Evolutionary conservation across 1,140 invertebrate species (phyloP), one percentile per base, ranked within the genome.

Genomic region (Dendroctonus ponderosae): DNA sequence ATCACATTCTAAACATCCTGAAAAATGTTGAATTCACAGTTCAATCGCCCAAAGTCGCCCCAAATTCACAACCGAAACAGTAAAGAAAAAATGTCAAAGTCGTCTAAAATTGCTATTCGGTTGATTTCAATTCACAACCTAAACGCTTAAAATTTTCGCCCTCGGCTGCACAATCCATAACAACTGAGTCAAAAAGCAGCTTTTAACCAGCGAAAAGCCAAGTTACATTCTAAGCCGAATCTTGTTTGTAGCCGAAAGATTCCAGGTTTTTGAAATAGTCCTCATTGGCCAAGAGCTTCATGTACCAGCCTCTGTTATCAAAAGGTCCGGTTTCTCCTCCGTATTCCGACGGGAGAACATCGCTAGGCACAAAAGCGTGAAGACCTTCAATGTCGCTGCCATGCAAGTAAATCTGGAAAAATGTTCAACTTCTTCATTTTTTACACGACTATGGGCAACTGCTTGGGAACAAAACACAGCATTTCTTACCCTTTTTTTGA

Each of bases 271-370:
- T 68, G 63, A 78, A 79, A 61, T 78, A 76, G 37, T 77, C 71
- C 56, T 79, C 78, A 14, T 78, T 67, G 8, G 74, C 71, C 11
- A 79, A 51, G 9, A 80, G 59, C 38, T 73, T 42, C 57, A 74
- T 67, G 56, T 76, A 71, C 78, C 78, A 80, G 7, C 71, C 46
- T 50, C 64, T 72, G 61, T 80, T 80, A 76, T 84, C 75, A 0
- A 86, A 69, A 56, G 71, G 75, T 37, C 80, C 81, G 50, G 76
- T 76, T 12, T 70, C 80, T 2, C 85, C 85, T 3, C 83, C 82
- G 68, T 86, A 86, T 63, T 85, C 84, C 3, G 69, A 56, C 0
- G 86, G 85, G 6, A 86, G 71, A 37, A 84, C 78, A 15, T 81
- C 74, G 7, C 70, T 69, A 7, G 82, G 76, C 4, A 86, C 71